Evolutionary conservation across 2,797 vertebrate species (phyloP), one percentile per base, ranked within the genome.

Genomic region (Sphaeramia orbicularis): DNA sequence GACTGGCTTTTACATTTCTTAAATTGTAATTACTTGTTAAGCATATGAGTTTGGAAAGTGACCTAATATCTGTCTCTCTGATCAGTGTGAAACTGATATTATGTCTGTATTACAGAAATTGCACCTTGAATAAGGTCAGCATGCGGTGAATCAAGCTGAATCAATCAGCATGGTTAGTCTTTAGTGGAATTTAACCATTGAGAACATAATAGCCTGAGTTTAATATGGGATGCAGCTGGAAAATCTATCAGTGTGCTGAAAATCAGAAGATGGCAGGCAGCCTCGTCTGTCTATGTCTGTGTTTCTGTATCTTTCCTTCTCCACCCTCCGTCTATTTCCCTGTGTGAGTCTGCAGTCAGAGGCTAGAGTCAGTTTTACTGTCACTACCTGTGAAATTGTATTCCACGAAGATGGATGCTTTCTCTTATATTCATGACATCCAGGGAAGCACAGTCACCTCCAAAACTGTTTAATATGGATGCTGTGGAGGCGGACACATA

Each of bases 371-470:
- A 82, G 89, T 92, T 89, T 89, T 91, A 92, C 89, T 92, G 90
- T 92, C 92, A 92, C 89, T 92, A 93, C 93, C 92, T 93, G 92
- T 92, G 92, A 95, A 94, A 94, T 93, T 94, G 92, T 93, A 92
- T 93, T 93, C 90, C 85, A 86, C 86, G 67, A 92, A 94, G 92
- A 94, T 93, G 90, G 91, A 93, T 93, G 91, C 89, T 89, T 93
- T 93, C 89, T 91, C 91, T 93, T 93, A 89, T 93, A 92, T 94
- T 94, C 91, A 92, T 93, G 92, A 93, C 92, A 91, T 85, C 84
- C 86, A 89, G 89, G 89, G 90, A 93, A 91, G 90, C 91, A 92
- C 90, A 93, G 91, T 93, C 93, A 91, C 92, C 88, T 91, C 90
- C 85, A 89, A 87, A 92, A 85, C 91, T 91, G 84, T 90, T 93